These are phyloP conservation scores for Entomobrya multifasciata DNA, from an alignment of 2,888 invertebrate species.

Conservation along the genomic window DNA sequence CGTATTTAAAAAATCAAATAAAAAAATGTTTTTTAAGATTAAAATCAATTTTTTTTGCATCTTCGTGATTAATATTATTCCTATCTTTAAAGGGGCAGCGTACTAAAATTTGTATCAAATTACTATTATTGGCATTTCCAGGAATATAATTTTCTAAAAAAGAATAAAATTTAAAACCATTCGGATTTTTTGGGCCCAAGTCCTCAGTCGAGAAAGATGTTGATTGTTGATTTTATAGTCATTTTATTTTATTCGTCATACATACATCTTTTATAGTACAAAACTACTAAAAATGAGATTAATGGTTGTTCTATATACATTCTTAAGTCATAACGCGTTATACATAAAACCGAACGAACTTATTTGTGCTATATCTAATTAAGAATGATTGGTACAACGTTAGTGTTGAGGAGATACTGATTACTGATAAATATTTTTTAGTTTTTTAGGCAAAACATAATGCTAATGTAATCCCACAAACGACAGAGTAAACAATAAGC, in stretches of 20 bases:
- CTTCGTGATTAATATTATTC: too few relatives aligned
- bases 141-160: conserved; percentile 21
- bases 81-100: too few relatives aligned
- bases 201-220: too few relatives aligned
- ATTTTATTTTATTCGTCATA: too few relatives aligned
- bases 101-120: too few relatives aligned
- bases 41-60: too few relatives aligned
- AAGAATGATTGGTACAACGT: neutral
- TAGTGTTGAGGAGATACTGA: conserved; percentile 18
- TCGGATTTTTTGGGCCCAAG: too few relatives aligned
- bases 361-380: neutral
- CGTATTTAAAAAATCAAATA: too few relatives aligned
- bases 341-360: neutral
- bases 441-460: conserved; percentile 72
- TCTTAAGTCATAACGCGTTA: neutral
- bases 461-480: conserved; percentile 82
- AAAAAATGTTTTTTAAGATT: too few relatives aligned
- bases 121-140: conserved; percentile 18
- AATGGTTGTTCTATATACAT: conserved; percentile 30
- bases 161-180: too few relatives aligned
- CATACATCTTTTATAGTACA: neutral
- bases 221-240: too few relatives aligned
- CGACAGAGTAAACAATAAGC: conserved; percentile 81
- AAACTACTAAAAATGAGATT: neutral
- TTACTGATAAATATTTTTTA: neutral